These are phyloP conservation scores for Formica exsecta DNA, from an alignment of 1,140 invertebrate species.

Conservation along the genomic window DNA sequence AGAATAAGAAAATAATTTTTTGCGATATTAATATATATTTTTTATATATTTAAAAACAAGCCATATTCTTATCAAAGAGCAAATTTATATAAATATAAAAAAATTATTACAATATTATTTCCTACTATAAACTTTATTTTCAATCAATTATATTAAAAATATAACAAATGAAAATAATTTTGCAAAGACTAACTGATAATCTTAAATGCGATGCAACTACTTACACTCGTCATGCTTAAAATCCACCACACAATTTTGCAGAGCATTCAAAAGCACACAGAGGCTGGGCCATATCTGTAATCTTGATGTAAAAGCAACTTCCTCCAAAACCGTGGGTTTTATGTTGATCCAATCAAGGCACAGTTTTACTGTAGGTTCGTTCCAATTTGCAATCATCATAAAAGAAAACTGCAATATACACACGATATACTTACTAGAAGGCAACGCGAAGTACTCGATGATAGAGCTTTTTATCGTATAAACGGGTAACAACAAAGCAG, in stretches of 20 bases:
- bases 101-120: background rate
- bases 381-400: background rate
- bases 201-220: slow-evolving; percentile 62
- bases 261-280: slow-evolving; percentile 90
- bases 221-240: slow-evolving; percentile 86
- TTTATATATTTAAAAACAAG: background rate
- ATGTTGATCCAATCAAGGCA: slow-evolving; percentile 91
- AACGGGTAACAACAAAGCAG: slow-evolving; percentile 91
- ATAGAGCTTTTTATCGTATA: slow-evolving; percentile 89
- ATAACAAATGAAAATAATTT: slow-evolving; percentile 25
- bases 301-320: slow-evolving; percentile 88
- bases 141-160: background rate
- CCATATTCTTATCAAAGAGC: background rate
- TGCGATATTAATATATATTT: background rate
- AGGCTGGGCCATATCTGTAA: slow-evolving; percentile 93
- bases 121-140: background rate
- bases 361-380: slow-evolving; percentile 89
- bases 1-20: background rate
- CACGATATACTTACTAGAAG: slow-evolving; percentile 87
- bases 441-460: slow-evolving; percentile 90
- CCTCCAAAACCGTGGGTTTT: slow-evolving; percentile 87
- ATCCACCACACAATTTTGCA: slow-evolving; percentile 87
- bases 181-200: slow-evolving; percentile 7
- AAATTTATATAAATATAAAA: background rate
- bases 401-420: slow-evolving; percentile 1